phyloP scores from a whole-genome alignment of 2,797 vertebrate genomes.

The Megalops cyprinoides region DNA sequence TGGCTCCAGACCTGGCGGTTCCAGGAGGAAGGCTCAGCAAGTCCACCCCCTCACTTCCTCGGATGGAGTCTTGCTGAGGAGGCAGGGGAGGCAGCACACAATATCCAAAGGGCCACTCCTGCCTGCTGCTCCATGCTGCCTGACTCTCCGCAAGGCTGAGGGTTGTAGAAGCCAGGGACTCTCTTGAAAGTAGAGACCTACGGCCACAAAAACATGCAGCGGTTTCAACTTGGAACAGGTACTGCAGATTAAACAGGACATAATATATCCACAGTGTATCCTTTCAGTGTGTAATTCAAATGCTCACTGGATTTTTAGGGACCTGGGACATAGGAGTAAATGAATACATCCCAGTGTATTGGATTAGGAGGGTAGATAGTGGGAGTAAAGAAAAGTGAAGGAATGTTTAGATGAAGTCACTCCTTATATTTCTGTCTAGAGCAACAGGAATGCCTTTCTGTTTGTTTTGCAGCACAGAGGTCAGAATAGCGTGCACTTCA shows the following conservation, averaged over 20 bases:
- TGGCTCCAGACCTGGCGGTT: conserved; percentile 75
- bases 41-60: conserved; percentile 73
- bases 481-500: conserved; percentile 40
- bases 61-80: conserved; percentile 66
- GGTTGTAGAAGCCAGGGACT: conserved; percentile 84
- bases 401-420: background rate
- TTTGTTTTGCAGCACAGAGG: too few relatives aligned
- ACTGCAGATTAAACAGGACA: background rate
- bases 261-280: background rate
- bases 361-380: background rate
- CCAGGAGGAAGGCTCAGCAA: conserved; percentile 70
- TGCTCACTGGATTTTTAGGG: too few relatives aligned
- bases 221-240: background rate
- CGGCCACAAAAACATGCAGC: conserved; percentile 49
- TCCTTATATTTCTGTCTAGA: background rate
- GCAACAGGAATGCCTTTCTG: background rate
- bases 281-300: too few relatives aligned
- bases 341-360: background rate
- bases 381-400: conserved; percentile 2
- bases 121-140: conserved; percentile 79
- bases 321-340: background rate
- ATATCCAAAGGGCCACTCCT: conserved; percentile 86
- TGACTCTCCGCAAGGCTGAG: conserved; percentile 87
- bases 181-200: conserved; percentile 84
- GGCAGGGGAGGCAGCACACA: conserved; percentile 78